These are phyloP conservation scores for Raja brachyura DNA, from an alignment of 2,113 vertebrate species.

Conservation along the genomic window DNA sequence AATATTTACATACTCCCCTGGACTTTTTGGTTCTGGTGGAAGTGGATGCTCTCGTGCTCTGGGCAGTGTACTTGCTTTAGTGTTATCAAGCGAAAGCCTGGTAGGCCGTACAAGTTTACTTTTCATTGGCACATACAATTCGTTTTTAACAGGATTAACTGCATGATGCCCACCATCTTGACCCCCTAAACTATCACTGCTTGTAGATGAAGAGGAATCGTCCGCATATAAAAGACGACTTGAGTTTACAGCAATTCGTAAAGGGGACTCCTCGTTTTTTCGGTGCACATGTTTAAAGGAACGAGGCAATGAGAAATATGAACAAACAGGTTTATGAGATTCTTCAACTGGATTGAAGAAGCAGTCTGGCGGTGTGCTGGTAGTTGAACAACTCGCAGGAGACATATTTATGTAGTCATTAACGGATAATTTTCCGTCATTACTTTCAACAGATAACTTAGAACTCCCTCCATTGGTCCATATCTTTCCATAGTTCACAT, in stretches of 20 bases:
- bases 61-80: slow-evolving; percentile 73
- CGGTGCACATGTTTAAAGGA: slow-evolving; percentile 71
- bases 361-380: slow-evolving; percentile 72
- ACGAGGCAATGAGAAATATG: slow-evolving; percentile 75
- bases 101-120: slow-evolving; percentile 66
- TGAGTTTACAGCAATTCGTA: slow-evolving; percentile 59
- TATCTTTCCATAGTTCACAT: slow-evolving; percentile 60
- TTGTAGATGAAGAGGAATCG: slow-evolving; percentile 71
- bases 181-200: slow-evolving; percentile 75
- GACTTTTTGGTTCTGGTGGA: slow-evolving; percentile 71
- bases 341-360: slow-evolving; percentile 58
- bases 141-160: slow-evolving; percentile 50
- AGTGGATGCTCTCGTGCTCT: slow-evolving; percentile 64
- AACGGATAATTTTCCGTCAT: slow-evolving; percentile 60
- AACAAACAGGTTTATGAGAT: slow-evolving; percentile 61
- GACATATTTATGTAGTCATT: slow-evolving; percentile 84
- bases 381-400: slow-evolving; percentile 69
- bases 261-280: slow-evolving; percentile 55
- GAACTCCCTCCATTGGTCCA: slow-evolving; percentile 66
- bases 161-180: slow-evolving; percentile 46
- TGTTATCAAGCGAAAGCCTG: slow-evolving; percentile 66
- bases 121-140: slow-evolving; percentile 57
- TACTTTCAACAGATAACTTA: slow-evolving; percentile 61
- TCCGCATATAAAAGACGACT: slow-evolving; percentile 60
- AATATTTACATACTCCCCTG: slow-evolving; percentile 78